Base-by-base conservation (phyloP, 2,113 vertebrate genomes). In the Fregetta grallaria region DNA sequence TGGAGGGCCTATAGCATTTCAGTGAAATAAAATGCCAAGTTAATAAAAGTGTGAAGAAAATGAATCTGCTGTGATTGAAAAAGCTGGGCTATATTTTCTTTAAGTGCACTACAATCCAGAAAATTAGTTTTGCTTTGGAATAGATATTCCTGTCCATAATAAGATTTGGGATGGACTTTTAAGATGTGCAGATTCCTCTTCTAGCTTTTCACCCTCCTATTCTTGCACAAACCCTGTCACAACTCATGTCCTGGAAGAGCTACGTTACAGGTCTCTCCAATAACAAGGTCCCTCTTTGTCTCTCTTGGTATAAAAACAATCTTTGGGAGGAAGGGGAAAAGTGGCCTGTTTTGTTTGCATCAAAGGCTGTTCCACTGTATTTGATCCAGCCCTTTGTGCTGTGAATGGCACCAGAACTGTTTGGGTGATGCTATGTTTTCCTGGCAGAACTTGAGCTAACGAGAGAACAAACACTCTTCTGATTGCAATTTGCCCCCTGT, bases 21-120 rank as follows among this genome's bases (percentile, higher is more conserved):
- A 44, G 15, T 77, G 55, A 94, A 94, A 86, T 89, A 59, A 92
- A 97, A 89, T 77, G n/a, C 36, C 21, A 59, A 86, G 67, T 62
- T 88, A 91, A 92, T 95, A 73, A 50, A 92, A 70, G 13, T 56
- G 19, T 49, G 55, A 92, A 81, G 59, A 94, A 88, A 82, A 86
- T 52, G 10, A 61, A 91, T 77, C 59, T 74, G 7, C 59, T 59
- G 15, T 44, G 18, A n/a, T 44, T 66, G 13, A 91, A 94, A 83
- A 80, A 45, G 6, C 10, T 45, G 9, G 19, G 13, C 63, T 79
- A 1, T 70, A 21, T 83, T 78, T 90, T 86, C 47, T 86, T 63
- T 66, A 80, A 71, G 49, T 55, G 29, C 15, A 15, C 34, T 66
- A 45, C 25, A 88, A 71, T 49, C 29, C 38, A 92, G 83, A 96